Percentiles rank a stretch among this genome's conserved stretches.
phyloP scores from a whole-genome alignment of 2,797 vertebrate genomes.

The Delichon dasypus region DNA sequence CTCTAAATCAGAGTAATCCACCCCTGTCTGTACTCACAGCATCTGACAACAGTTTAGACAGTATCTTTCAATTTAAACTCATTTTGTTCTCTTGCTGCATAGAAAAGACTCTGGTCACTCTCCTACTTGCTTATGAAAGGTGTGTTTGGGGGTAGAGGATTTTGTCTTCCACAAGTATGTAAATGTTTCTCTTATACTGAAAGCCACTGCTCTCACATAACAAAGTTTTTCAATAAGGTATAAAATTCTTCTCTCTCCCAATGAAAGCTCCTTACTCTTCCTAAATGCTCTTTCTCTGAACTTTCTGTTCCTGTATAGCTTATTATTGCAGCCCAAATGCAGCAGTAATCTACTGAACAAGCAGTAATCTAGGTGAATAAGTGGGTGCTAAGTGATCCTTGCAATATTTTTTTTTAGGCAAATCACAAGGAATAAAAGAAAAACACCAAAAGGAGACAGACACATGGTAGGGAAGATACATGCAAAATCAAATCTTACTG shows the following conservation, averaged over 20 bases:
- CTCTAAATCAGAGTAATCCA: not conserved
- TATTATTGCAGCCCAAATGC: not conserved
- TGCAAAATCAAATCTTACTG: not conserved
- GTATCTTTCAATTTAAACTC: not conserved
- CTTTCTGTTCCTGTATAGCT: not conserved
- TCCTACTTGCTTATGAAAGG: not conserved
- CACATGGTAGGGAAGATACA: not conserved
- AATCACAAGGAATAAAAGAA: not conserved
- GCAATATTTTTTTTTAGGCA: not conserved
- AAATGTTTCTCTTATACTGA: not conserved
- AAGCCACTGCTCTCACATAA: not conserved
- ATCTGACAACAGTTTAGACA: not conserved
- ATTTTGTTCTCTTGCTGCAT: not conserved
- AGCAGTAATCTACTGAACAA: not conserved
- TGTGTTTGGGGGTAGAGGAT: fast-evolving
- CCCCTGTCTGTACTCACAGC: not conserved
- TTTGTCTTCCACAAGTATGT: not conserved
- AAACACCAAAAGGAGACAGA: not conserved
- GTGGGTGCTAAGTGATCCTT: not conserved
- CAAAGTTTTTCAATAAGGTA: not conserved
- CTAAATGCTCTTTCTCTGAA: not conserved
- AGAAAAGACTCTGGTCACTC: not conserved
- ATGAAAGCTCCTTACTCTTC: not conserved
- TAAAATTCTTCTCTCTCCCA: not conserved
- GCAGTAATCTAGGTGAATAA: not conserved